Base-by-base conservation (phyloP, 1,140 invertebrate species). In the Cherax quadricarinatus region DNA sequence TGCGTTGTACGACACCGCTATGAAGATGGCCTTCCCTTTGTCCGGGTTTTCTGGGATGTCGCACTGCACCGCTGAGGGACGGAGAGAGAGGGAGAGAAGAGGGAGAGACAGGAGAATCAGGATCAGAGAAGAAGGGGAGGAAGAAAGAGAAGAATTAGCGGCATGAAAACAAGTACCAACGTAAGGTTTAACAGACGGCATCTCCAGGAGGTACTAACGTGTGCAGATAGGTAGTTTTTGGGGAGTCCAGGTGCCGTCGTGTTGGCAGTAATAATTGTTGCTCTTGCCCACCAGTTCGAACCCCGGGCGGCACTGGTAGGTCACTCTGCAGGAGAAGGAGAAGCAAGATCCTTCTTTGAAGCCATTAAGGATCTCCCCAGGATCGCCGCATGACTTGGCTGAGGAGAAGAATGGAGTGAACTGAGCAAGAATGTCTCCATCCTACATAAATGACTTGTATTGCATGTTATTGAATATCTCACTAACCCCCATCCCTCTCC, bases 1-100 rank as follows among this genome's bases (percentile, higher is more conserved):
- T 0, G 98, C 98, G 94, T 99, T 98, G 96, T 98, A 99, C 3
- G 98, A 97, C 93, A 97, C 97, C n/a, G 98, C 98, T 0, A 97
- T 98, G 95, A 98, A 99, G 93, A 98, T 97, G 80, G 98, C 98
- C 94, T 97, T 98, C 57, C 98, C 98, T 95, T 99, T 97, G n/a
- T 96, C 96, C 9, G 98, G 98, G 94, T 98, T 97, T 93, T 98
- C 97, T 0, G 98, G 98, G 80, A 97, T 96, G 48, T 97, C 96
- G 95, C 98, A 99, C 95, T 98, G 97, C 93, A 99, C 98, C 93
- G 98, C 98, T 95, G 62, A 14, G 7, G 88, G 21, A 83, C 51
- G 49, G 80, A 66, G 6, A 75, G 24, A 49, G 82, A 57, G 79
- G 79, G 48, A 21, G 51, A n/a, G 51, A 21, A 51, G n/a, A 21